Percentiles rank a stretch among this genome's conserved stretches.
phyloP scores from a whole-genome alignment of 2,113 vertebrate species.

The Xiphias gladius region DNA sequence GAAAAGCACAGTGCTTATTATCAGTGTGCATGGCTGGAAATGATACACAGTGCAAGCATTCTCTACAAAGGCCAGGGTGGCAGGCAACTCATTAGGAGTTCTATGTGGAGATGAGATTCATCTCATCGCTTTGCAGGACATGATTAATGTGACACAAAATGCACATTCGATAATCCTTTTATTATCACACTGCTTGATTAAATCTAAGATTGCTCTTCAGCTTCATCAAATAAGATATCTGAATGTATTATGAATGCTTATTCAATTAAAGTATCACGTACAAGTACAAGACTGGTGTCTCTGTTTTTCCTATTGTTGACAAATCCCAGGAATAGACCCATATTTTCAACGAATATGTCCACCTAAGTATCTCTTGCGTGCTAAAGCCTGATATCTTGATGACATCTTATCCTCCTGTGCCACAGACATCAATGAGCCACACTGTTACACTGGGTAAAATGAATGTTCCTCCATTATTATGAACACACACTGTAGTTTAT shows the following conservation, averaged over 20 bases:
- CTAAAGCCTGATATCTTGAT: too few species aligned
- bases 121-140: slow-evolving; percentile 7
- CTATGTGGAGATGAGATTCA: background rate
- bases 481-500: background rate
- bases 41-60: slow-evolving; percentile 37
- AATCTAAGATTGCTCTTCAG: background rate
- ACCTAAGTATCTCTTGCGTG: too few species aligned
- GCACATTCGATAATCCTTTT: slow-evolving; percentile 9
- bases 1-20: slow-evolving; percentile 60
- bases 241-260: background rate
- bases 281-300: background rate
- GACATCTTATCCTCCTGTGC: too few species aligned
- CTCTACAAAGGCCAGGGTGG: slow-evolving; percentile 9
- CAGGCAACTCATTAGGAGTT: slow-evolving; percentile 41
- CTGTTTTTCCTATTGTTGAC: background rate
- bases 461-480: background rate
- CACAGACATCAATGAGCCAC: background rate
- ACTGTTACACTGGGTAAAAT: background rate
- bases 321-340: background rate
- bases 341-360: too few species aligned
- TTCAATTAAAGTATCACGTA: background rate
- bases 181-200: slow-evolving; percentile 10
- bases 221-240: background rate
- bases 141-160: slow-evolving; percentile 31
- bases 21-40: slow-evolving; percentile 60